Conservation (phyloP, 2,113 vertebrate genomes). For the Prietella phreatophila region DNA sequence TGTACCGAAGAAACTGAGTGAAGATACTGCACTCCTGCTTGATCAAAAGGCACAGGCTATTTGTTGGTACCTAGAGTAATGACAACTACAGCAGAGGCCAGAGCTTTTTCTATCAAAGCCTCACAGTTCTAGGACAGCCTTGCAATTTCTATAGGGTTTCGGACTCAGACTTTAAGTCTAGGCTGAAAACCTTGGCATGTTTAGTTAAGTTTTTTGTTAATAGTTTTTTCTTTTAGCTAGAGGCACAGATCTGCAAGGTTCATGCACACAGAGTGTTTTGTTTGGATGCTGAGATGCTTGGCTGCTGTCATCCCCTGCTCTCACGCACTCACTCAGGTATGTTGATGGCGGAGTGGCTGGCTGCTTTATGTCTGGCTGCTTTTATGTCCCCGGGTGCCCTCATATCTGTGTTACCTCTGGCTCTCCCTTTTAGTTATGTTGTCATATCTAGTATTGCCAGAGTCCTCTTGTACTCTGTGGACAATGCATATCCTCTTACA, state of each 20-base stretch:
- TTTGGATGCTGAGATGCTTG: background rate
- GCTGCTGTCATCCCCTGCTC: background rate
- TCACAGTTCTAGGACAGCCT: background rate
- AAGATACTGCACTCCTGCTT: background rate
- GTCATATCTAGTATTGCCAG: background rate
- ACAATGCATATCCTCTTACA: too few relatives aligned
- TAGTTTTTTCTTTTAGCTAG: background rate
- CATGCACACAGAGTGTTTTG: background rate
- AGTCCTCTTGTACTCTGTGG: background rate
- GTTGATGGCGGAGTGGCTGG: background rate
- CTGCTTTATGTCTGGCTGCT: background rate
- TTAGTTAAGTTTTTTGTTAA: background rate
- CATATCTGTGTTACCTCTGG: too few relatives aligned
- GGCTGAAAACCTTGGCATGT: background rate
- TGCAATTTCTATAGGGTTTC: background rate
- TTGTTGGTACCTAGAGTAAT: background rate
- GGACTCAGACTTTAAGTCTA: background rate
- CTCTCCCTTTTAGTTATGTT: too few relatives aligned
- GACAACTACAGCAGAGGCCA: background rate
- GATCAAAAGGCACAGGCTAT: background rate
- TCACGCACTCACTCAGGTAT: background rate
- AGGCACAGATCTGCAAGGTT: background rate
- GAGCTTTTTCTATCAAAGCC: background rate
- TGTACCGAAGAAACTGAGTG: background rate
- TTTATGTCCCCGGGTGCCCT: background rate